Evolutionary conservation across 2,888 invertebrate genomes (phyloP).

Genomic region (Cataglyphis cursor): DNA sequence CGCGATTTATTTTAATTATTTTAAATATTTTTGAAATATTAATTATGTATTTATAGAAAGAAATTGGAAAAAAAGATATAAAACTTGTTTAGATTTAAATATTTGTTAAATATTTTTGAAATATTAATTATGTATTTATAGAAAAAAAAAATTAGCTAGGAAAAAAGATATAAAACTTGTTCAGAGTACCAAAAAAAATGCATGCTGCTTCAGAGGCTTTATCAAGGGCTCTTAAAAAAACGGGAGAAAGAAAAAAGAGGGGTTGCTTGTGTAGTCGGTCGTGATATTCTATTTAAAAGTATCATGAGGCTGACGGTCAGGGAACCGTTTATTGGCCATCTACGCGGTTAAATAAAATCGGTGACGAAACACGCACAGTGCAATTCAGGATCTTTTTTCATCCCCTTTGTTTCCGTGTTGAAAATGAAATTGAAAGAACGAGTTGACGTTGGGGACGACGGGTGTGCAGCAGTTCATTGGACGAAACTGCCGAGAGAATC

Average conservation of each 20-base stretch:
- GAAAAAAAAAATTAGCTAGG: neutral
- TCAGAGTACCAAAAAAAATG: neutral
- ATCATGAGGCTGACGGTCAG: slow-evolving; percentile 65
- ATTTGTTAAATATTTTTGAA: neutral
- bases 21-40: too few relatives aligned
- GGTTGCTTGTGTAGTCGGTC: slow-evolving; percentile 4
- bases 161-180: neutral
- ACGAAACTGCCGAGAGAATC: slow-evolving; percentile 68
- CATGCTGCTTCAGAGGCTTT: neutral
- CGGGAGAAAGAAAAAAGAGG: slow-evolving; percentile 21
- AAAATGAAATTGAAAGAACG: slow-evolving; percentile 57
- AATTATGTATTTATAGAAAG: neutral
- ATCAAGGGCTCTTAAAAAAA: neutral
- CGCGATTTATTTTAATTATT: neutral
- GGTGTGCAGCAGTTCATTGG: slow-evolving; percentile 54
- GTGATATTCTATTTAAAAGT: slow-evolving; percentile 72
- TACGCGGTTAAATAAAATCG: slow-evolving; percentile 74
- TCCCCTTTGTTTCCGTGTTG: slow-evolving; percentile 50
- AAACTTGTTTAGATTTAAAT: neutral
- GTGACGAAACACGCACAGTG: slow-evolving; percentile 71
- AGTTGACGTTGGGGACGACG: neutral
- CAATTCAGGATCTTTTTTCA: slow-evolving; percentile 70
- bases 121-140: neutral
- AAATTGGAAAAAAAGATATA: neutral
- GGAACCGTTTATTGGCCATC: slow-evolving; percentile 64